Base-by-base conservation (phyloP, 2,113 vertebrate genomes). In the Terrapene triunguis region DNA sequence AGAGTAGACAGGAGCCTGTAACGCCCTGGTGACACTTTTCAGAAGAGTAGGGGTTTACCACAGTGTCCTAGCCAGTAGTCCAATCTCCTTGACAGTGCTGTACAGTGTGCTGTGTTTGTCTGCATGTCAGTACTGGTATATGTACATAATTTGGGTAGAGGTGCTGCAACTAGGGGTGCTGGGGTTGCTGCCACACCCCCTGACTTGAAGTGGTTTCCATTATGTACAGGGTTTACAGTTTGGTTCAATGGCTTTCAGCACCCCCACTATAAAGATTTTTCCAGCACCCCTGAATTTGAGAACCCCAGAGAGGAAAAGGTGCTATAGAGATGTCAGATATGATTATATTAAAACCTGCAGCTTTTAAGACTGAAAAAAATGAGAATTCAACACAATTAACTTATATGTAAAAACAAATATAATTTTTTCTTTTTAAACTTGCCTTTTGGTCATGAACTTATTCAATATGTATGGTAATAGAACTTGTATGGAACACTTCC, bases 41-140 rank as follows among this genome's bases (percentile, higher is more conserved):
- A 4, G 87, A 8, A 53, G 90, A 53, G 0, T 47, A n/a, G 53
- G 51, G 48, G 2, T 79, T 85, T 83, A 21, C 89, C 5, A 10
- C 6, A 90, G 42, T 84, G 11, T 38, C 69, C 16, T 0, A n/a
- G 38, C 19, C 11, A 17, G 14, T 2, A 27, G 90, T 86, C 84
- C 80, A 57, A 22, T 72, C 92, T 12, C 19, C 44, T 50, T 85
- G 10, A 54, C 54, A 51, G 9, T 62, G 50, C 3, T 19, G 62
- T n/a, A 19, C 35, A 69, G 62, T 69, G 32, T n/a, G 72, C 3
- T 44, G 5, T 24, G 42, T 76, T 21, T 44, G 21, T 74, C 38
- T 59, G 65, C 38, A 0, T 0, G 0, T n/a, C 12, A 22, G 72
- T 76, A 22, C 21, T 42, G 5, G 72, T 44, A 19, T 25, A 25